phyloP scores from a whole-genome alignment of 2,888 invertebrate genomes.

The Rhorus exstirpatorius region DNA sequence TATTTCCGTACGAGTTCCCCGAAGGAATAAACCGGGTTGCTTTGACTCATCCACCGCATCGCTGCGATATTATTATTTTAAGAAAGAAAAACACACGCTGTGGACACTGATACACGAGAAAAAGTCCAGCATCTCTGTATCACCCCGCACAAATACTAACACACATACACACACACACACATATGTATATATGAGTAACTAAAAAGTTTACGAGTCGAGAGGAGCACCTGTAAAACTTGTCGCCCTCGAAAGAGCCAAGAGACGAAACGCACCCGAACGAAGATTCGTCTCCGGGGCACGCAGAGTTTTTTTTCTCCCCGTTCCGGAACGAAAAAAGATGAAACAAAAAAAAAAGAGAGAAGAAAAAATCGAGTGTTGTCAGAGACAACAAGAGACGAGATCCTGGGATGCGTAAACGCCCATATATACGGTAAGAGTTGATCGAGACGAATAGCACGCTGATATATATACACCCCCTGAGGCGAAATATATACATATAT shows the following conservation, averaged over 20 bases:
- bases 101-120: conserved; percentile 55
- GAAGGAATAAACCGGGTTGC: conserved; percentile 34
- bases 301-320: conserved; percentile 16
- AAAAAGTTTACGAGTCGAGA: conserved; percentile 38
- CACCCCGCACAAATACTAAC: neutral
- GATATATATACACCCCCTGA: conserved; percentile 45
- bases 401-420: conserved; percentile 47
- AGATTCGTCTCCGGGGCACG: conserved; percentile 53
- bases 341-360: neutral
- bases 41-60: conserved; percentile 3
- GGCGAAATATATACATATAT: neutral
- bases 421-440: conserved; percentile 54
- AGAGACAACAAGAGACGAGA: conserved; percentile 70
- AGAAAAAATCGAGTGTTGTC: conserved; percentile 64
- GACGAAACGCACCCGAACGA: conserved; percentile 53
- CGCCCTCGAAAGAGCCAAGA: conserved; percentile 21
- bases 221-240: conserved; percentile 64
- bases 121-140: conserved; percentile 23
- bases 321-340: conserved; percentile 15
- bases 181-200: neutral
- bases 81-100: conserved; percentile 63
- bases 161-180: neutral
- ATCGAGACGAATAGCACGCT: conserved; percentile 46
- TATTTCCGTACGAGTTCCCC: conserved; percentile 60
- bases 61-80: conserved; percentile 63